Conservation (phyloP, 1,140 invertebrate species). For the Drosophila eugracilis region DNA sequence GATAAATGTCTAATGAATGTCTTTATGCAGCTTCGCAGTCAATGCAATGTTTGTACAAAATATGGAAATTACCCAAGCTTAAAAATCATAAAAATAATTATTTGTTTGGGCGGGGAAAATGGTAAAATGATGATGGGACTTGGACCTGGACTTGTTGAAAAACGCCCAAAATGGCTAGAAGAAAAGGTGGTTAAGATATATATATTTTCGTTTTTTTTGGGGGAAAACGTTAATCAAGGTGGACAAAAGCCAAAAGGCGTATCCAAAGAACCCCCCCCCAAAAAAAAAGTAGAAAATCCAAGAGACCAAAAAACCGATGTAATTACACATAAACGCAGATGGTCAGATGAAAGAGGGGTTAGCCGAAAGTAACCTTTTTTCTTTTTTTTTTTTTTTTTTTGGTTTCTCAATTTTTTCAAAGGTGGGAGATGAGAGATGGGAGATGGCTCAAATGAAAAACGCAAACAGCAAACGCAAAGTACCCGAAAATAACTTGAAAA, state of each 20-base stretch:
- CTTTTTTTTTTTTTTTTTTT: too few relatives aligned
- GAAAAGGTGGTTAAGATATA: too few relatives aligned
- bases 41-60: constrained; percentile 9
- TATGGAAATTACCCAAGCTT: constrained; percentile 21
- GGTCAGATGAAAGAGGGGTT: background rate
- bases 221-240: constrained; percentile 1
- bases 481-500: constrained; percentile 29
- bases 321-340: constrained; percentile 30
- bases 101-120: background rate
- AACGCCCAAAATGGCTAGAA: constrained; percentile 2
- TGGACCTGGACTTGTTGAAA: constrained; percentile 38
- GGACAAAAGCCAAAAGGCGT: constrained; percentile 21
- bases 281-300: background rate
- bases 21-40: constrained; percentile 15
- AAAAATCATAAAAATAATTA: constrained; percentile 36
- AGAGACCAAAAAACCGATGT: constrained; percentile 7
- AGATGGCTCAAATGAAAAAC: constrained; percentile 54
- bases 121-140: constrained; percentile 16
- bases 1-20: constrained; percentile 29
- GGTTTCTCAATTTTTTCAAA: too few relatives aligned
- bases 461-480: constrained; percentile 57
- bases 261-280: constrained; percentile 14
- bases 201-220: too few relatives aligned
- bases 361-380: background rate
- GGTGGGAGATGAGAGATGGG: background rate